Percentiles rank a stretch among this genome's conserved stretches.
Evolutionary conservation across 2,888 invertebrate species (phyloP).

Genomic region (Leptura quadrifasciata): DNA sequence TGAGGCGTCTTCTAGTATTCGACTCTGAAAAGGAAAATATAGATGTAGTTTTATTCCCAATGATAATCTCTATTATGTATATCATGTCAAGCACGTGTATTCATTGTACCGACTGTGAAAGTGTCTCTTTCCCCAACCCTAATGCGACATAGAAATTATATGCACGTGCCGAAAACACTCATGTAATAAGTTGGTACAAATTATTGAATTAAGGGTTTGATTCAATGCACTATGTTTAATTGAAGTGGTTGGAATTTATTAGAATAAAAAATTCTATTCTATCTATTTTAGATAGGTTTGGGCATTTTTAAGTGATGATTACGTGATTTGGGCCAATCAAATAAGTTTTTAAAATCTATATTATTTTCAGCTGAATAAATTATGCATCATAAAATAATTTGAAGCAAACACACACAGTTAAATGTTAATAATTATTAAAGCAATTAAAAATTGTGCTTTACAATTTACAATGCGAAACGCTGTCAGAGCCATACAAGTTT

Average conservation of each 20-base stretch:
- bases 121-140: constrained; percentile 42
- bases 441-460: too few species aligned
- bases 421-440: too few species aligned
- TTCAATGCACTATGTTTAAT: constrained; percentile 49
- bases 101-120: constrained; percentile 41
- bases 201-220: constrained; percentile 58
- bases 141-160: constrained; percentile 54
- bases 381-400: too few species aligned
- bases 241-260: constrained; percentile 35
- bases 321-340: neutral
- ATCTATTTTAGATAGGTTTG: neutral
- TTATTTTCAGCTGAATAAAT: too few species aligned
- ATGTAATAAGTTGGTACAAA: constrained; percentile 57
- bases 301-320: neutral
- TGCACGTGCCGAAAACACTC: constrained; percentile 58
- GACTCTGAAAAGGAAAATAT: constrained; percentile 83
- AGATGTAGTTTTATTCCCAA: constrained; percentile 36
- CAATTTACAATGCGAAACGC: too few species aligned
- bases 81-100: constrained; percentile 47
- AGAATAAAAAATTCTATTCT: neutral
- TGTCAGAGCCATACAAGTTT: too few species aligned
- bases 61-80: constrained; percentile 43
- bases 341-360: too few species aligned
- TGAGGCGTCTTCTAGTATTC: constrained; percentile 92
- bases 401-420: too few species aligned